These are phyloP conservation scores for western clawed frog (Xenopus tropicalis) DNA, from an alignment of 2,113 vertebrate genomes.

Conservation along the genomic window DNA sequence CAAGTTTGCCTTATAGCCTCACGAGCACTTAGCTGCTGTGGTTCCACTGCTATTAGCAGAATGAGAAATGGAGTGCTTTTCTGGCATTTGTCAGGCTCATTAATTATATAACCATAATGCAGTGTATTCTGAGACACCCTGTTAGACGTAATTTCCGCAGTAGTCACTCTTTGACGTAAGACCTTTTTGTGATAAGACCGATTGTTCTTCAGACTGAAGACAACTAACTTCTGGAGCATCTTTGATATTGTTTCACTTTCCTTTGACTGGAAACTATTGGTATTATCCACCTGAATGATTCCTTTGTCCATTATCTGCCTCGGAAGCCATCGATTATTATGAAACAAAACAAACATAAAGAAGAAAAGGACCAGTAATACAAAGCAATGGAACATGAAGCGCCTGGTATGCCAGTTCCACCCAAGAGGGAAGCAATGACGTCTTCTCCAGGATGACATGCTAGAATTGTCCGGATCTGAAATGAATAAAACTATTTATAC, in stretches of 20 bases:
- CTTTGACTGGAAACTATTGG: neutral
- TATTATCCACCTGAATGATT: neutral
- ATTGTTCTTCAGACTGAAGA: neutral
- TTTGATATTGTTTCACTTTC: neutral
- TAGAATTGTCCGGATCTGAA: neutral
- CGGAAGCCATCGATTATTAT: conserved; percentile 14
- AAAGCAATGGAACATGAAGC: neutral
- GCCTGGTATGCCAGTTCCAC: neutral
- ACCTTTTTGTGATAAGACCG: neutral
- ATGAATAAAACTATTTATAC: neutral
- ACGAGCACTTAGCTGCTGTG: conserved; percentile 14
- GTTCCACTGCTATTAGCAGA: conserved; percentile 6
- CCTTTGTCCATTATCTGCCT: neutral
- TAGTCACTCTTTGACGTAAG: neutral
- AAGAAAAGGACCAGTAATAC: conserved; percentile 2
- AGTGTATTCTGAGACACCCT: neutral
- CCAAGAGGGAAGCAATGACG: neutral
- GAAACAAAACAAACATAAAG: neutral
- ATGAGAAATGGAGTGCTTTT: conserved; percentile 11
- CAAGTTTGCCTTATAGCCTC: conserved; percentile 32
- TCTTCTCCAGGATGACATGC: conserved; percentile 12
- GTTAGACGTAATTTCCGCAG: neutral
- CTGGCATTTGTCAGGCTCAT: conserved; percentile 26
- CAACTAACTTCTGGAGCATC: neutral
- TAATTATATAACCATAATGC: conserved; percentile 17